phyloP scores from a whole-genome alignment of 1,140 invertebrate genomes.

The Saccostrea glomerata region DNA sequence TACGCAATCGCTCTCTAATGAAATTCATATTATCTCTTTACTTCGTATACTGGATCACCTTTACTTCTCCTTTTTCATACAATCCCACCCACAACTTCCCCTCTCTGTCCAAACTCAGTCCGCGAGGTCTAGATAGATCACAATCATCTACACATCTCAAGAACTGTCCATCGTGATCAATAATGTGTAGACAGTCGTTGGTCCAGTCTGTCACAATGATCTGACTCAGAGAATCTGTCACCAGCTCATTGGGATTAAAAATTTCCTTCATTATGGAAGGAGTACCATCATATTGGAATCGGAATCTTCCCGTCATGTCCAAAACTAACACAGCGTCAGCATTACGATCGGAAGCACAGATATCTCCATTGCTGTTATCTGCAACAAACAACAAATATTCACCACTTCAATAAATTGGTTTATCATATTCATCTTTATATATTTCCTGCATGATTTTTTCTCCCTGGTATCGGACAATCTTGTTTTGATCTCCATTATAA shows the following conservation, averaged over 20 bases:
- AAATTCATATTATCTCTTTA: not conserved
- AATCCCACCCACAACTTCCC: conserved; percentile 6
- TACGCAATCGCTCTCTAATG: too few relatives aligned
- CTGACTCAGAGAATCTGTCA: not conserved
- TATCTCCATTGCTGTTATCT: not conserved
- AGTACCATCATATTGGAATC: conserved; percentile 1
- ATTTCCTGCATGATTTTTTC: not conserved
- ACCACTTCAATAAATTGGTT: not conserved
- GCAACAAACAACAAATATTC: not conserved
- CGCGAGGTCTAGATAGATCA: not conserved
- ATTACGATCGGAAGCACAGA: not conserved
- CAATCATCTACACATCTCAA: not conserved
- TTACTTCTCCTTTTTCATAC: not conserved
- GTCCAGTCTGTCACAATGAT: conserved; percentile 17
- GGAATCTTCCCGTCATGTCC: not conserved
- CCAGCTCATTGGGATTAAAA: not conserved
- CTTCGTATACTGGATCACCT: not conserved
- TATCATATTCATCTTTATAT: not conserved
- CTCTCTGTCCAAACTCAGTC: conserved; percentile 2
- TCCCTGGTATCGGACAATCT: conserved; percentile 1
- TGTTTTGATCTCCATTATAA: not conserved
- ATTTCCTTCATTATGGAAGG: not conserved
- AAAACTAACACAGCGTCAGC: not conserved
- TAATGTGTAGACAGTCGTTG: conserved; percentile 4
- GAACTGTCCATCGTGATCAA: conserved; percentile 34